phyloP scores from a whole-genome alignment of 2,797 vertebrate species.

The Labroides dimidiatus region DNA sequence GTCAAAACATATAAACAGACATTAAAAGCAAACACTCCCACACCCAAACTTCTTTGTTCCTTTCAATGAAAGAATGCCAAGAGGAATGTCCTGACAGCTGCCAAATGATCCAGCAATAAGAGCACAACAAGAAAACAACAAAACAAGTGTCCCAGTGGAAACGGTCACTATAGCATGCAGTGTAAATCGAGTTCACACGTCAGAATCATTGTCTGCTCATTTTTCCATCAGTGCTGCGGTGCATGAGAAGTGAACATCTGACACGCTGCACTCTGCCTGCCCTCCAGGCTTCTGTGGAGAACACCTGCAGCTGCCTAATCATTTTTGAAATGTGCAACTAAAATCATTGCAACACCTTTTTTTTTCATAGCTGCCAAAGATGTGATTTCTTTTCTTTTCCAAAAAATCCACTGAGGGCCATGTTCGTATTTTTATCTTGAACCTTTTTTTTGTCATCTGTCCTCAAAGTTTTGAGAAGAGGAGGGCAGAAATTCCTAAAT shows the following conservation, averaged over 20 bases:
- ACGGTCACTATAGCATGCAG: conserved; percentile 22
- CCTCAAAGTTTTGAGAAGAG: conserved; percentile 13
- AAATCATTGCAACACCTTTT: conserved; percentile 60
- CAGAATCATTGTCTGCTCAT: conserved; percentile 32
- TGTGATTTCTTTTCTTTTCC: conserved; percentile 34
- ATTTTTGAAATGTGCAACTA: conserved; percentile 51
- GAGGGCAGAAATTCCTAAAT: background rate
- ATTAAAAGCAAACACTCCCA: conserved; percentile 54
- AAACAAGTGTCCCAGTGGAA: conserved; percentile 39
- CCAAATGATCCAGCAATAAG: conserved; percentile 63
- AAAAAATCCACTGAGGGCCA: conserved; percentile 2
- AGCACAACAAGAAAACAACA: conserved; percentile 49
- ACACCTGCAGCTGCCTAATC: conserved; percentile 69
- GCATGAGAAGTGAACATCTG: conserved; percentile 56
- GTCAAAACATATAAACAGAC: conserved; percentile 21
- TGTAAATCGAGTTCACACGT: conserved; percentile 23
- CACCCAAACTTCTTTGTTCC: conserved; percentile 55
- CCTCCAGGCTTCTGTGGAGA: conserved; percentile 52
- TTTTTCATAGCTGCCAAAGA: conserved; percentile 32
- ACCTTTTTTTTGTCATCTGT: background rate
- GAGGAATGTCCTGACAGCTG: conserved; percentile 77
- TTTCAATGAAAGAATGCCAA: conserved; percentile 72
- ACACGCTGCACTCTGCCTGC: conserved; percentile 34
- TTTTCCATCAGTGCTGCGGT: background rate
- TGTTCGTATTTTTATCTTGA: conserved; percentile 12